Percentiles rank a stretch among this genome's conserved stretches.
These are phyloP conservation scores for Apteryx owenii DNA, from an alignment of 2,113 vertebrate species.

Conservation along the genomic window DNA sequence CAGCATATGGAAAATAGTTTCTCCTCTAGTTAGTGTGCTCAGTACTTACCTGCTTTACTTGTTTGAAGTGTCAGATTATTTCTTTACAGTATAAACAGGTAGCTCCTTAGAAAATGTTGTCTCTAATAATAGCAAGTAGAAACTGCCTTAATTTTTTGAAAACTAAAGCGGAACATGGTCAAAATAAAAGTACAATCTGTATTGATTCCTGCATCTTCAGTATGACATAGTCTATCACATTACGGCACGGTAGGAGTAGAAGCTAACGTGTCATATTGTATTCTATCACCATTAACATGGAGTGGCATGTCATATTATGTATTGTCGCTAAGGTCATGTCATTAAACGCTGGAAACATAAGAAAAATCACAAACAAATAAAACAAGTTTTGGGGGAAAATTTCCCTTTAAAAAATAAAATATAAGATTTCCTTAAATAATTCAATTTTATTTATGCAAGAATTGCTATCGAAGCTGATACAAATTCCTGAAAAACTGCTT, in stretches of 20 bases:
- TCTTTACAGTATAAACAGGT: neutral
- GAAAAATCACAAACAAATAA: neutral
- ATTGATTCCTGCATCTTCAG: neutral
- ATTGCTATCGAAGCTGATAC: neutral
- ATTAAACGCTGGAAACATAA: neutral
- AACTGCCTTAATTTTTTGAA: neutral
- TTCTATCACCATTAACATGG: neutral
- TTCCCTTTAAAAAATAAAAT: neutral
- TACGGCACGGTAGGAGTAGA: neutral
- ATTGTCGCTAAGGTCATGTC: neutral
- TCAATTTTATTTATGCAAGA: neutral
- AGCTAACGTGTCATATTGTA: neutral
- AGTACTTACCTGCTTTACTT: neutral
- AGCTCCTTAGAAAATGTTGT: neutral
- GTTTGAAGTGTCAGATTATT: slow-evolving; percentile 5
- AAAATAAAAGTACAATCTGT: neutral
- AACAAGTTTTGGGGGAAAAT: neutral
- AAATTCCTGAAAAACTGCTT: neutral
- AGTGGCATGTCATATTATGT: neutral
- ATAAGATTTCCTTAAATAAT: neutral
- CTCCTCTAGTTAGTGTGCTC: slow-evolving; percentile 13
- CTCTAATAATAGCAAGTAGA: neutral
- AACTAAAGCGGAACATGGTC: neutral
- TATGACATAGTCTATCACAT: neutral
- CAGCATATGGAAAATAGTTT: neutral